These are phyloP conservation scores for Potorous gilbertii DNA, from an alignment of 2,797 vertebrate genomes.

Conservation along the genomic window DNA sequence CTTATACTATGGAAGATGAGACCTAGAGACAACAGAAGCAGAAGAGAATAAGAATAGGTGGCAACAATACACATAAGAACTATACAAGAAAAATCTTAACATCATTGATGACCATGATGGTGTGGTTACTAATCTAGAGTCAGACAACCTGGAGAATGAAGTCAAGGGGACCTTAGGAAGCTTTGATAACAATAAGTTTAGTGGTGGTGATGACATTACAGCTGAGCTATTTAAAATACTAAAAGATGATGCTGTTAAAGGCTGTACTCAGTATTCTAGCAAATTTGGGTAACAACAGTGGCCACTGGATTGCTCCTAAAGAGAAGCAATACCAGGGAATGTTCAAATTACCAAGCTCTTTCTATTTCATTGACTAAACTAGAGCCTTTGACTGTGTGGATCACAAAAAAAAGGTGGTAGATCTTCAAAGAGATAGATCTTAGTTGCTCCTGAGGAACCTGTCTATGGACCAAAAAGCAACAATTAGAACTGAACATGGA, in stretches of 20 bases:
- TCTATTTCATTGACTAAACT: background rate
- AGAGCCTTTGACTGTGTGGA: background rate
- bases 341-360: background rate
- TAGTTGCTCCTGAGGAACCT: no score
- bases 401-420: background rate
- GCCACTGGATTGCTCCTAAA: background rate
- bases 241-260: background rate
- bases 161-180: no score
- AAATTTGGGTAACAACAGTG: background rate
- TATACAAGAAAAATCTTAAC: background rate
- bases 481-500: background rate
- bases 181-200: no score
- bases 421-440: background rate
- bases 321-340: no score
- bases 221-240: background rate
- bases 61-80: background rate
- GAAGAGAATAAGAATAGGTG: background rate
- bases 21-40: background rate
- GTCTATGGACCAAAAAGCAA: background rate
- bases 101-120: background rate
- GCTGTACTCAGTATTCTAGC: background rate
- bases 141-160: background rate
- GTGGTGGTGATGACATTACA: background rate
- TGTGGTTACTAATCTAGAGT: background rate
- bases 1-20: background rate